These are phyloP conservation scores for Sarcophilus harrisii DNA, from an alignment of 2,797 vertebrate genomes.

Conservation along the genomic window DNA sequence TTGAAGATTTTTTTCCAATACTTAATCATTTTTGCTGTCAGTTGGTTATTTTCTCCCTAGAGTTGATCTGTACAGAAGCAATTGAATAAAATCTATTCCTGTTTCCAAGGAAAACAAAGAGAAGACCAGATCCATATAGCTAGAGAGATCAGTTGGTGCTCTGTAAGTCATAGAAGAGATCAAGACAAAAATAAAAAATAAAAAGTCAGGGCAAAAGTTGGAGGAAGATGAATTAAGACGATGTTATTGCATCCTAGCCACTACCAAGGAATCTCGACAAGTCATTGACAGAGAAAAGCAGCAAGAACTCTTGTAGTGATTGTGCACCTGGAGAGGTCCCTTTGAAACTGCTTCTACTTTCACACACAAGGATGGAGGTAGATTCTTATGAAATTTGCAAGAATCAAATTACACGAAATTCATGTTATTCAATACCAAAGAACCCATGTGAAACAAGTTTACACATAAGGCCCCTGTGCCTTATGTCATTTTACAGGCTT, in stretches of 20 bases:
- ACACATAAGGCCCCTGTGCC: slow-evolving; percentile 77
- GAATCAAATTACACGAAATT: slow-evolving; percentile 78
- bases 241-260: slow-evolving; percentile 47
- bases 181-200: slow-evolving; percentile 5
- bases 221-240: slow-evolving; percentile 6
- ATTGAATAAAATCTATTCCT: background rate
- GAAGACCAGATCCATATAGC: background rate
- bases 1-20: background rate
- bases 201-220: background rate
- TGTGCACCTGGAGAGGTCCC: slow-evolving; percentile 56
- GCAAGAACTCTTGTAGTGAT: background rate
- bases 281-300: background rate
- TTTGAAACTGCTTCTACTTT: slow-evolving; percentile 73
- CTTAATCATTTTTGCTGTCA: background rate
- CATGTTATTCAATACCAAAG: slow-evolving; percentile 75
- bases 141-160: slow-evolving; percentile 27
- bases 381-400: slow-evolving; percentile 73
- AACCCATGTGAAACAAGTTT: slow-evolving; percentile 78
- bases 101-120: slow-evolving; percentile 26
- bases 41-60: background rate
- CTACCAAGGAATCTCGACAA: slow-evolving; percentile 12
- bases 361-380: slow-evolving; percentile 62
- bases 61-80: background rate
- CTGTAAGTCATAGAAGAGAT: slow-evolving; percentile 39
- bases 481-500: slow-evolving; percentile 76